phyloP scores from a whole-genome alignment of 2,888 invertebrate genomes.

The Drosophila mayaguana region DNA sequence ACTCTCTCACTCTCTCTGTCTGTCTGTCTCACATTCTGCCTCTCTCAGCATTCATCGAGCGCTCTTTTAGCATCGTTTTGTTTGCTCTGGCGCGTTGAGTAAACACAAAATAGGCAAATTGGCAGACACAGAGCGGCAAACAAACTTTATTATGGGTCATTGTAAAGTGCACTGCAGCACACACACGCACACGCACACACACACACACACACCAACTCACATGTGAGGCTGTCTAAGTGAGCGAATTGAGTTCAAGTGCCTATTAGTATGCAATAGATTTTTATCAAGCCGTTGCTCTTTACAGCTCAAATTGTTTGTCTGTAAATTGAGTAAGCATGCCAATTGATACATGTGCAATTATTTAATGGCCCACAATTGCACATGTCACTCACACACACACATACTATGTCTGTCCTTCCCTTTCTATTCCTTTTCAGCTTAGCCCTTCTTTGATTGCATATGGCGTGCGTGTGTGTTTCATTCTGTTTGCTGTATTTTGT shows the following conservation, averaged over 20 bases:
- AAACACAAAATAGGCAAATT: conserved; percentile 69
- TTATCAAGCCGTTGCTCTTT: conserved; percentile 68
- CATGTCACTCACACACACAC: neutral
- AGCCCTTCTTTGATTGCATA: conserved; percentile 15
- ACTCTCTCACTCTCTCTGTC: conserved; percentile 1
- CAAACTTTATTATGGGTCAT: conserved; percentile 76
- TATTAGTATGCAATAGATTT: conserved; percentile 76
- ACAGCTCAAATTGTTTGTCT: conserved; percentile 61
- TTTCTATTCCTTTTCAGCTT: conserved; percentile 7
- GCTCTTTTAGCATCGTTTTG: conserved; percentile 60
- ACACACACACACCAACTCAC: conserved; percentile 12
- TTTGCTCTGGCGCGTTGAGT: conserved; percentile 61
- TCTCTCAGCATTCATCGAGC: neutral
- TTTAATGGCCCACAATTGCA: conserved; percentile 24
- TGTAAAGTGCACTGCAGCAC: conserved; percentile 61
- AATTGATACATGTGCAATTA: conserved; percentile 61
- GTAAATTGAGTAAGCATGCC: conserved; percentile 59
- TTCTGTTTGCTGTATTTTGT: conserved; percentile 45
- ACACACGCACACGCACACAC: conserved; percentile 27
- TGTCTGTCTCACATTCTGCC: neutral
- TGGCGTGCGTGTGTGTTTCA: neutral
- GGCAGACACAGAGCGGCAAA: conserved; percentile 70
- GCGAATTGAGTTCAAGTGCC: conserved; percentile 73
- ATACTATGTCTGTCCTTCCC: neutral
- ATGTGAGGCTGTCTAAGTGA: conserved; percentile 55